These are phyloP conservation scores for Temnothorax longispinosus DNA, from an alignment of 1,140 invertebrate species.

Conservation along the genomic window DNA sequence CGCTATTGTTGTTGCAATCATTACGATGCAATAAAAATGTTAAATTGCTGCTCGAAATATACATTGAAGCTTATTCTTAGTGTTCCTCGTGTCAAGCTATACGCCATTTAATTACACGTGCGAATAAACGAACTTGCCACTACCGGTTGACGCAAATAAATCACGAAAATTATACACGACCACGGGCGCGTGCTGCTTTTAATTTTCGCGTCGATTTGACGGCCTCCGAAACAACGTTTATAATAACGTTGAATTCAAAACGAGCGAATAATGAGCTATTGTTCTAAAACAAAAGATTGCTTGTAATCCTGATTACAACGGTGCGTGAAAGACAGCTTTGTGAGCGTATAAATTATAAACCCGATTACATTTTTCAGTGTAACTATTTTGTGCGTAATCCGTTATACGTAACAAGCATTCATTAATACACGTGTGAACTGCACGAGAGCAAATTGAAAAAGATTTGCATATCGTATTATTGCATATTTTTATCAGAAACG, in stretches of 20 bases:
- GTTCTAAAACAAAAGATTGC: constrained; percentile 10
- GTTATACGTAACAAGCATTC: neutral
- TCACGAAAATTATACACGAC: neutral
- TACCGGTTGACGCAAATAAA: constrained; percentile 26
- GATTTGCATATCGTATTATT: neutral
- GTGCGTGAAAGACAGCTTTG: constrained; percentile 12
- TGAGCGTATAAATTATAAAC: neutral
- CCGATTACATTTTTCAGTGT: neutral
- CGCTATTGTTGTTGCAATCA: constrained; percentile 9
- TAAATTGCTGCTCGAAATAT: constrained; percentile 55
- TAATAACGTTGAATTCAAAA: constrained; percentile 32
- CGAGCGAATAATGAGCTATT: neutral
- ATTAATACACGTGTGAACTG: neutral
- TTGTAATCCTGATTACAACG: neutral
- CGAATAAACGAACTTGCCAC: constrained; percentile 24
- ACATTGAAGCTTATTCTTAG: constrained; percentile 9
- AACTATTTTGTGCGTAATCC: neutral
- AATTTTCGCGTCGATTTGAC: constrained; percentile 38
- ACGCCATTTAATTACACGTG: constrained; percentile 54
- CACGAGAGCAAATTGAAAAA: neutral
- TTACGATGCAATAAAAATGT: constrained; percentile 60
- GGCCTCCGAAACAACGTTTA: neutral
- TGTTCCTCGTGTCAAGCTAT: constrained; percentile 8
- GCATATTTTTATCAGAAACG: neutral
- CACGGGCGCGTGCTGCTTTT: constrained; percentile 9